Evolutionary conservation across 1,140 invertebrate genomes (phyloP).

Genomic region (Globodera rostochiensis): DNA sequence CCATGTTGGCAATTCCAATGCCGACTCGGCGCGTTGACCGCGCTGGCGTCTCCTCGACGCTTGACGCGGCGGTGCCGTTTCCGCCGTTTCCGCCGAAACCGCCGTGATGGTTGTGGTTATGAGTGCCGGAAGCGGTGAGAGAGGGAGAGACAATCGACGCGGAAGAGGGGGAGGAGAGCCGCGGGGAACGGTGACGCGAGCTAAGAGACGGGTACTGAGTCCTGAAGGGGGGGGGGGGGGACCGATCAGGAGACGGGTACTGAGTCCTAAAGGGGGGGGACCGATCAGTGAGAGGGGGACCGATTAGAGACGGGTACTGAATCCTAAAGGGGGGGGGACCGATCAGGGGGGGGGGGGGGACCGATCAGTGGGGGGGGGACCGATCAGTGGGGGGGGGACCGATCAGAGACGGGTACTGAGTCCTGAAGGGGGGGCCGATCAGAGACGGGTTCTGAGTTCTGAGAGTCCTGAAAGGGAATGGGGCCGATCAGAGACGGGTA

Average conservation of each 20-base stretch:
- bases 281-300: too few relatives aligned
- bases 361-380: too few relatives aligned
- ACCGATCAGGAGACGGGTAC: not conserved
- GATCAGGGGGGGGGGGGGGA: too few relatives aligned
- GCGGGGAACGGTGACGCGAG: not conserved
- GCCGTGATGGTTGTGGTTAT: not conserved
- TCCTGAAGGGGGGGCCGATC: not conserved
- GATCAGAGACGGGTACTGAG: constrained; percentile 2
- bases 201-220: not conserved
- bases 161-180: not conserved
- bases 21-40: not conserved
- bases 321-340: too few relatives aligned
- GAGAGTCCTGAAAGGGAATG: not conserved
- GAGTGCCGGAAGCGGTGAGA: not conserved
- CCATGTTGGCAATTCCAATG: constrained; percentile 5
- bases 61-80: not conserved
- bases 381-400: too few relatives aligned
- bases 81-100: not conserved
- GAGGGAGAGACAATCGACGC: not conserved
- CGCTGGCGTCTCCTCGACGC: not conserved
- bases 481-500: not conserved
- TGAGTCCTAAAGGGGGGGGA: not conserved
- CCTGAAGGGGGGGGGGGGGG: not conserved
- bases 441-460: constrained; percentile 3
- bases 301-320: not conserved